A percentile compares a stretch with the other conserved stretches of the same genome.
phyloP scores from a whole-genome alignment of 2,888 invertebrate genomes.

The Limnephilus lunatus region DNA sequence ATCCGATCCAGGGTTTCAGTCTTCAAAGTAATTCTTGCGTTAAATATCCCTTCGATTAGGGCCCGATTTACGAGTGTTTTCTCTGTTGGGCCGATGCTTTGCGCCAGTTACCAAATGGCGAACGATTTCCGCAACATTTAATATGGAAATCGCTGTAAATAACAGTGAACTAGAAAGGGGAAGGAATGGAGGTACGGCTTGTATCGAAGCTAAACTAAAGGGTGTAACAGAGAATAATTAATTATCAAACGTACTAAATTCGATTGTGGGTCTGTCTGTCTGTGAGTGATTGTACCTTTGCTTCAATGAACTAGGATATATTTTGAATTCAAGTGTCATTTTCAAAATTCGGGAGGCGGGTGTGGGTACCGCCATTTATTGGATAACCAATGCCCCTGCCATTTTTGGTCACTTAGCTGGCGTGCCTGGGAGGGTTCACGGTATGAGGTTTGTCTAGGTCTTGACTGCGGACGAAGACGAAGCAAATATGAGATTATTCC shows the following conservation, averaged over 20 bases:
- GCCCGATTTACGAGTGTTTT: neutral
- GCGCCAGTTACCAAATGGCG: neutral
- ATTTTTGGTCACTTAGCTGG: too few species aligned
- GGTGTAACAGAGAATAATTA: neutral
- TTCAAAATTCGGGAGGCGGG: too few species aligned
- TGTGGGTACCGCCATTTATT: too few species aligned
- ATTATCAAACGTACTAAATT: too few species aligned
- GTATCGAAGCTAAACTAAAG: neutral
- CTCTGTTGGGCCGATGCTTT: neutral
- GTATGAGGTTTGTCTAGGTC: too few species aligned
- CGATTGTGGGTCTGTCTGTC: too few species aligned
- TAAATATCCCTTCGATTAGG: neutral
- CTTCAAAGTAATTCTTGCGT: neutral
- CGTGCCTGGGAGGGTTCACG: too few species aligned
- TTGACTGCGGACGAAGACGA: too few species aligned
- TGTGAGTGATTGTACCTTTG: too few species aligned
- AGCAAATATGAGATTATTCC: neutral
- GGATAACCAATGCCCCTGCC: too few species aligned
- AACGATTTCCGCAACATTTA: conserved; percentile 22
- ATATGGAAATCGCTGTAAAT: conserved; percentile 14
- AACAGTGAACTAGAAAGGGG: neutral
- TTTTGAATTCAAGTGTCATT: too few species aligned
- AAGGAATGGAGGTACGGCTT: neutral
- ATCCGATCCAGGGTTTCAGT: neutral
- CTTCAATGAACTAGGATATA: too few species aligned